Base-by-base conservation (phyloP, 2,113 vertebrate species). In the Pangasianodon hypophthalmus region DNA sequence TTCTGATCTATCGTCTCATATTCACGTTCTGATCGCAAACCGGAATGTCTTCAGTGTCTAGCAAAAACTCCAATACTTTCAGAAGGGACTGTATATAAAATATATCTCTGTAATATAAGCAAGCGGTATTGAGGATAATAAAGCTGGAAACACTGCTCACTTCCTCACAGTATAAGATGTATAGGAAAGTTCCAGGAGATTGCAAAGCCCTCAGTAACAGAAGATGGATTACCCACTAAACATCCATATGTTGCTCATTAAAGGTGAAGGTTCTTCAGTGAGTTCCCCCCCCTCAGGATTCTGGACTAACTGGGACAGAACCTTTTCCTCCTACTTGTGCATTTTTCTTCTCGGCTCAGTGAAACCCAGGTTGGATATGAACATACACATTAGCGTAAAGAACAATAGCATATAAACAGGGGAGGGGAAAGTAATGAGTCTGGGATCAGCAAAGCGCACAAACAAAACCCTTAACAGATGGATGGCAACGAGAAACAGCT, bases 391-490 rank as follows among this genome's bases (percentile, higher is more conserved):
- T 54, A 86, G 48, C 10, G 5, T 71, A 24, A 52, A 73, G 46
- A 86, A 86, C 85, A 73, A 86, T 86, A 71, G 13, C 44, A 60
- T 60, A 60, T 60, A 41, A 84, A 84, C 52, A 56, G 32, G 3
- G 54, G 32, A 29, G n/a, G n/a, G 26, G 48, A 52, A 37, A 19
- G 64, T 86, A 86, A 86, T 86, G 85, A 86, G 85, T 52, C 67
- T 73, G 48, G 64, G 48, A 86, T 86, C 85, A 71, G 37, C 85
- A 69, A 37, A 26, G 64, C 85, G 6, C 67, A 73, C 85, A 86
- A 86, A 37, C 64, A 71, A 86, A 71, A 86, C 64, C 85, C 85
- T 54, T 7, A 86, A 86, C 85, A 86, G 85, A 86, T 86, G 64
- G 64, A 54, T 10, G 3, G 44, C 85, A 86, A 73, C 18, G 10